These are phyloP conservation scores for Meteorus colon DNA, from an alignment of 2,888 invertebrate genomes.

Conservation along the genomic window DNA sequence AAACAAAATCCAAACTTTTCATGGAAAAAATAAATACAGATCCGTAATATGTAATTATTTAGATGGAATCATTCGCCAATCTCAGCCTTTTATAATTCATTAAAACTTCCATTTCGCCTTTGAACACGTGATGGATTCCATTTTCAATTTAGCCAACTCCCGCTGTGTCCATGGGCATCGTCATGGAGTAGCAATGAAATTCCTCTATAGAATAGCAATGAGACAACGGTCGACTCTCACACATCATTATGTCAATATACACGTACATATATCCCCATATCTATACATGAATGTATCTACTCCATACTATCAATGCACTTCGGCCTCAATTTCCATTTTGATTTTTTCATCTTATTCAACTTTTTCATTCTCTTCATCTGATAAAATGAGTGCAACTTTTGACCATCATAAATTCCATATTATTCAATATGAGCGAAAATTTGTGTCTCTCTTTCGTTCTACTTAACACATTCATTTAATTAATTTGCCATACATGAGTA, in stretches of 20 bases:
- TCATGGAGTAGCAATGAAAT: conserved; percentile 55
- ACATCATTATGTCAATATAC: conserved; percentile 29
- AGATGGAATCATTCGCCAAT: conserved; percentile 59
- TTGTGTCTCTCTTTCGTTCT: no score
- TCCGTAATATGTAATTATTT: conserved; percentile 4
- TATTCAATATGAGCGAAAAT: no score
- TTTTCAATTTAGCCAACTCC: conserved; percentile 72
- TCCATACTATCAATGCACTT: no score
- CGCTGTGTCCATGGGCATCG: conserved; percentile 63
- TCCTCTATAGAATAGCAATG: conserved; percentile 68
- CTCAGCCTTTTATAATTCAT: conserved; percentile 70
- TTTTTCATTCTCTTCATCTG: no score
- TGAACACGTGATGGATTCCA: conserved; percentile 72
- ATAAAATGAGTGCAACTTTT: no score
- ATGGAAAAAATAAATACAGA: no score
- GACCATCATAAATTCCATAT: no score
- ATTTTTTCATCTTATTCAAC: no score
- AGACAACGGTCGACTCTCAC: conserved; percentile 55
- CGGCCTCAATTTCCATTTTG: no score
- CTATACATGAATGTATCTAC: not conserved
- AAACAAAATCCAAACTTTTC: no score
- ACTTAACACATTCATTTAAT: no score
- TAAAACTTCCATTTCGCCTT: conserved; percentile 69
- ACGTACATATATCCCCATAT: conserved; percentile 33
- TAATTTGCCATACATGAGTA: no score